Evolutionary conservation across 2,113 vertebrate species (phyloP), one percentile per base, ranked within the genome.

Genomic region (Columbina picui): DNA sequence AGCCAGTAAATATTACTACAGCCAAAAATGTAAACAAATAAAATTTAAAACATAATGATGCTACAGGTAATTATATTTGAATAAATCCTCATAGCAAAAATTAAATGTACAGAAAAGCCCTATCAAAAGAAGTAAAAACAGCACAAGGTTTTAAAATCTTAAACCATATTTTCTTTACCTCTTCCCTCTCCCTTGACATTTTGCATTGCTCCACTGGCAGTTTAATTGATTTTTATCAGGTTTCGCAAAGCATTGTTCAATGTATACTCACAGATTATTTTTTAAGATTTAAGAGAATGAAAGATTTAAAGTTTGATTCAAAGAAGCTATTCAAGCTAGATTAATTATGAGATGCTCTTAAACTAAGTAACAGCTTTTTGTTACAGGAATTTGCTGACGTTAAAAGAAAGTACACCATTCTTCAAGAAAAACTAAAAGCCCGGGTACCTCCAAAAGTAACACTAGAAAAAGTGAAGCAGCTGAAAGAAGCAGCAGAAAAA

Each of bases 361-460:
- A 89, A 77, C 56, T 38, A 61, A 68, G 29, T n/a, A 41, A 92
- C 2, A 3, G 7, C 7, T 29, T 90, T 89, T 59, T 91, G n/a
- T 97, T 97, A 85, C 92, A 99, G 99, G 98, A 97, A n/a, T 92
- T 99, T 78, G 59, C 86, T n/a, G 68, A 98, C 1, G 69, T 98
- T 36, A 96, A 94, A 91, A 97, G 94, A 39, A 96, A 94, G 69
- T 98, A 98, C 84, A 67, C 84, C 32, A 19, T 94, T 73, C 94
- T 99, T 73, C 98, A 98, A 76, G 84, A 94, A 81, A 98, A 98
- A 57, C 90, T 94, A 22, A 90, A 89, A 16, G 60, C 68, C 13
- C 74, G 32, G 60, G 86, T 75, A 36, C n/a, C 79, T 82, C 97
- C 95, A 11, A 87, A 94, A 34, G 89, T 95, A 87, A 97, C 95